Conservation (phyloP, 2,797 vertebrate species). For the Lates japonicus region DNA sequence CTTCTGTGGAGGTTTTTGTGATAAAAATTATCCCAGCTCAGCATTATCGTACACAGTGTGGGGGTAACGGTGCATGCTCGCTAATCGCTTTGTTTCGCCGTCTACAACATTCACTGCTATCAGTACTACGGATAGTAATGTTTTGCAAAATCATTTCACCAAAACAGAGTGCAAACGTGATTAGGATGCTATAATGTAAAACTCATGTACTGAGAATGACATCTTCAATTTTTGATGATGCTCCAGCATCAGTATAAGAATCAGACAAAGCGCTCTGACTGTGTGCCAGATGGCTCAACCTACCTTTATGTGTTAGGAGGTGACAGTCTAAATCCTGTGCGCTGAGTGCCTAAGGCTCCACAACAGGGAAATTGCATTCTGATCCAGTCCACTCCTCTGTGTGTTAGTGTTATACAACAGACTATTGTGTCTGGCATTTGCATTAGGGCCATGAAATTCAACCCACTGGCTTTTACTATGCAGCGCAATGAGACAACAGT, state of each 20-base stretch:
- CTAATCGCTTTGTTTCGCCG: constrained; percentile 21
- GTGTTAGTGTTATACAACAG: constrained; percentile 79
- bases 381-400: constrained; percentile 74
- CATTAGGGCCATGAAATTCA: constrained; percentile 80
- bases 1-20: constrained; percentile 38
- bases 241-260: constrained; percentile 25
- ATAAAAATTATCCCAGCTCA: constrained; percentile 45
- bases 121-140: neutral
- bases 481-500: constrained; percentile 68
- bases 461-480: constrained; percentile 69
- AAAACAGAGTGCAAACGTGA: neutral
- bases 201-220: constrained; percentile 21
- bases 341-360: constrained; percentile 58
- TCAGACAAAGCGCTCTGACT: constrained; percentile 44
- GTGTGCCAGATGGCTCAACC: constrained; percentile 59
- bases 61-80: neutral
- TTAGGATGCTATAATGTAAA: constrained; percentile 23
- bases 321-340: constrained; percentile 65
- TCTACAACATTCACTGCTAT: neutral
- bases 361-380: constrained; percentile 77
- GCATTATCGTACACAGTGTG: constrained; percentile 2
- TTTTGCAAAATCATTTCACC: neutral
- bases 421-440: constrained; percentile 83
- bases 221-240: constrained; percentile 49
- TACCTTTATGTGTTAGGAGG: constrained; percentile 62